These are phyloP conservation scores for Orius insidiosus DNA, from an alignment of 1,140 invertebrate species.

Conservation along the genomic window DNA sequence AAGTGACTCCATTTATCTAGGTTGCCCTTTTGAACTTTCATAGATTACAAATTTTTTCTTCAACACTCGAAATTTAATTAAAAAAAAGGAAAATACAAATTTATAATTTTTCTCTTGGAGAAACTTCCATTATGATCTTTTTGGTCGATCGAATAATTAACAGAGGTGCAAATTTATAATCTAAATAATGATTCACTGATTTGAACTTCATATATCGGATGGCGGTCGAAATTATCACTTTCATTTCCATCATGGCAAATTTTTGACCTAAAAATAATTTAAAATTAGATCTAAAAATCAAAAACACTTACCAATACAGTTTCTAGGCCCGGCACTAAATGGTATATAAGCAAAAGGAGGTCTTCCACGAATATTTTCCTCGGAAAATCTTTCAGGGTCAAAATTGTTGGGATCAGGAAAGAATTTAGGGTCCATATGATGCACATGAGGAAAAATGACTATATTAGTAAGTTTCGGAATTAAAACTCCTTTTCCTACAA, in stretches of 20 bases:
- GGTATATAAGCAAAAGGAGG: conserved; percentile 76
- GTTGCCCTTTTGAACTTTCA: too few relatives aligned
- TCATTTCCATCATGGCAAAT: conserved; percentile 74
- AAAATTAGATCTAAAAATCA: not conserved
- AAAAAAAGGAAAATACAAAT: too few relatives aligned
- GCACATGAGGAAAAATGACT: conserved; percentile 29
- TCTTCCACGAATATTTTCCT: conserved; percentile 56
- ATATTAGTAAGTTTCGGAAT: conserved; percentile 26
- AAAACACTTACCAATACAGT: conserved; percentile 48
- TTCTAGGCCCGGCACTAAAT: conserved; percentile 72
- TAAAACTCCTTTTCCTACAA: not conserved
- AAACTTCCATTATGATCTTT: too few relatives aligned
- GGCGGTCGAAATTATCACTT: conserved; percentile 60
- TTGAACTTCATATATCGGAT: too few relatives aligned
- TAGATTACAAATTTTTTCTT: too few relatives aligned
- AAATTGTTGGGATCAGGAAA: conserved; percentile 72
- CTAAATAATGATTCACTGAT: too few relatives aligned
- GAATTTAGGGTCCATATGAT: conserved; percentile 40
- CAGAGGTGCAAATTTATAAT: too few relatives aligned
- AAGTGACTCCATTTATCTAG: too few relatives aligned
- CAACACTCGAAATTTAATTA: too few relatives aligned
- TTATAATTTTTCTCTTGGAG: too few relatives aligned
- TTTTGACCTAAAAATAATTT: conserved; percentile 42
- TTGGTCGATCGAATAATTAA: too few relatives aligned
- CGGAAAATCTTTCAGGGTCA: conserved; percentile 80